A percentile compares a stretch with the other conserved stretches of the same genome.
Conservation (phyloP, 1,140 invertebrate species). For the Carcinoscorpius rotundicauda region DNA sequence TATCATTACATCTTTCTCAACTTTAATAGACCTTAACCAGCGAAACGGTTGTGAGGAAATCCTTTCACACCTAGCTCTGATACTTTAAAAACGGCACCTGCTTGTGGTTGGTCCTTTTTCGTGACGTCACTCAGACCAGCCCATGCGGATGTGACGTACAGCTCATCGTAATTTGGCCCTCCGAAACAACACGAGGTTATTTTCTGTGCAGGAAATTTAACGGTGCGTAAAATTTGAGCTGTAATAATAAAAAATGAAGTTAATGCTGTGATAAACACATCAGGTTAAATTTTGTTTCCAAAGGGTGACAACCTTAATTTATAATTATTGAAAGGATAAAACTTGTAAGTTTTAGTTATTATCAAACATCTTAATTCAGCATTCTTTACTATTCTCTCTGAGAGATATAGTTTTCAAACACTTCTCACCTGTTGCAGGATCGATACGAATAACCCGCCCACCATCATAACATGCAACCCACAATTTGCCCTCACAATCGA, state of each 20-base stretch:
- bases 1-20: too few species aligned
- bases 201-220: slow-evolving; percentile 52
- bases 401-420: too few species aligned
- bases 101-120: slow-evolving; percentile 42
- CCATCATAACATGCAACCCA: slow-evolving; percentile 56
- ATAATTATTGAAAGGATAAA: too few species aligned
- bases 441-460: slow-evolving; percentile 29
- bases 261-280: too few species aligned
- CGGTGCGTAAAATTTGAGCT: slow-evolving; percentile 41
- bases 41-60: too few species aligned
- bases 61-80: slow-evolving; percentile 18
- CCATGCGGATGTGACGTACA: slow-evolving; percentile 59
- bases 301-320: too few species aligned
- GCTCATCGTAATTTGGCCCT: slow-evolving; percentile 53
- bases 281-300: too few species aligned
- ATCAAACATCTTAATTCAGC: too few species aligned
- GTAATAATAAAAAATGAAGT: slow-evolving; percentile 14
- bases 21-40: too few species aligned
- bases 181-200: slow-evolving; percentile 70
- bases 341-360: too few species aligned
- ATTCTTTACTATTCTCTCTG: too few species aligned
- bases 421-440: slow-evolving; percentile 27
- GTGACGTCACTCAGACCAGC: slow-evolving; percentile 37
- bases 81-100: slow-evolving; percentile 57
- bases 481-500: slow-evolving; percentile 54